These are phyloP conservation scores for Opisthograptis luteolata DNA, from an alignment of 2,888 invertebrate genomes.

Conservation along the genomic window DNA sequence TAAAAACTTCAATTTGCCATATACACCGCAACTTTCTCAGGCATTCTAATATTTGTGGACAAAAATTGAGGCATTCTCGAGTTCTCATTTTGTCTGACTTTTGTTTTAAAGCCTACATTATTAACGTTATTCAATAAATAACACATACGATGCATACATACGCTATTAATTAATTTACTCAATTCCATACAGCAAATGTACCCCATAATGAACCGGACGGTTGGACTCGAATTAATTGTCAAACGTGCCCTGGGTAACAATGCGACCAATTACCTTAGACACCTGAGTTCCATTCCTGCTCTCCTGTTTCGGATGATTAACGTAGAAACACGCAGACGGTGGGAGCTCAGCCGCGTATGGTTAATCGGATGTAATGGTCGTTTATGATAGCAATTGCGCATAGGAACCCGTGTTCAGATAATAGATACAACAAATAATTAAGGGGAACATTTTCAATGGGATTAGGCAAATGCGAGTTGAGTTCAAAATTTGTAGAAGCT, in stretches of 20 bases:
- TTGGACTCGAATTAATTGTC: conserved; percentile 70
- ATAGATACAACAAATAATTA: conserved; percentile 34
- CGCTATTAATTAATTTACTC: conserved; percentile 63
- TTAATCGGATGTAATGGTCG: conserved; percentile 36
- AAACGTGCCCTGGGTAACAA: conserved; percentile 68
- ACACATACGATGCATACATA: conserved; percentile 35
- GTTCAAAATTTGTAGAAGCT: background rate
- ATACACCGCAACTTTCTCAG: too few relatives aligned
- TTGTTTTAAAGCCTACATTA: too few relatives aligned
- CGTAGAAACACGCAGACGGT: conserved; percentile 5
- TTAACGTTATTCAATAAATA: too few relatives aligned
- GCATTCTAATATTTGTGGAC: too few relatives aligned
- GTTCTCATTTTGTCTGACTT: too few relatives aligned
- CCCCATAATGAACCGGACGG: conserved; percentile 69
- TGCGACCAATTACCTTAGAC: conserved; percentile 52
- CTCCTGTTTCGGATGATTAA: conserved; percentile 19
- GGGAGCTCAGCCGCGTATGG: conserved; percentile 32
- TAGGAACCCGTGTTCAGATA: conserved; percentile 37
- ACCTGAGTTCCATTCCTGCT: conserved; percentile 26
- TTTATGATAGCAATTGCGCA: conserved; percentile 43
- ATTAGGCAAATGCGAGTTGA: conserved; percentile 3
- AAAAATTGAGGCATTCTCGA: too few relatives aligned
- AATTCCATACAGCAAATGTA: conserved; percentile 62
- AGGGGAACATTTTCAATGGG: conserved; percentile 19
- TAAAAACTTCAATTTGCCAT: too few relatives aligned